Conservation (phyloP, 2,113 vertebrate species). For the Papio anubis region DNA sequence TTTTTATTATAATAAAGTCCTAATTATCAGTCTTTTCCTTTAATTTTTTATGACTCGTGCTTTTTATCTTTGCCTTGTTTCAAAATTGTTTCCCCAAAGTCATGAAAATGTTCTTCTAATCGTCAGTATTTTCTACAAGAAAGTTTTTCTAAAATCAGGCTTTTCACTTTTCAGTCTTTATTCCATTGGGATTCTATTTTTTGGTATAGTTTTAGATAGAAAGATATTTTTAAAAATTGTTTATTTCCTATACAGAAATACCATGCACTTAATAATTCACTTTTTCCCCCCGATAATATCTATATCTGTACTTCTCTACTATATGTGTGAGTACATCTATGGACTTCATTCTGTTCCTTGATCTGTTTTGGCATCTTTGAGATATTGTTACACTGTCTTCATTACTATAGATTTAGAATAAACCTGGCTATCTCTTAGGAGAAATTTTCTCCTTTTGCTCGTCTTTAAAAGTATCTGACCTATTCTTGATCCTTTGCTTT, state of each 20-base stretch:
- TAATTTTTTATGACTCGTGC: background rate
- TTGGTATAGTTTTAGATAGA: background rate
- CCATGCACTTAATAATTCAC: background rate
- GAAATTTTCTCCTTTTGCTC: background rate
- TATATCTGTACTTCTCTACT: background rate
- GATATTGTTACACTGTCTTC: background rate
- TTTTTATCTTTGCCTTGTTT: background rate
- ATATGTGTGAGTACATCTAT: background rate
- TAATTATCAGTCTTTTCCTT: background rate
- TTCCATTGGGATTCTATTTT: background rate
- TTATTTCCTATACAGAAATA: background rate
- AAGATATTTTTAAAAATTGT: background rate
- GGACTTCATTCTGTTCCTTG: background rate
- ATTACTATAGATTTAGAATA: background rate
- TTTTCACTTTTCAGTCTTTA: slow-evolving; percentile 44
- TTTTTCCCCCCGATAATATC: background rate
- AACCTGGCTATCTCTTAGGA: background rate
- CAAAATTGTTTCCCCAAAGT: slow-evolving; percentile 11
- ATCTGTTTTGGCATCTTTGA: background rate
- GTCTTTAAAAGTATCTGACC: slow-evolving; percentile 11
- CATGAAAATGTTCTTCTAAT: background rate
- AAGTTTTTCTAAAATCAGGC: background rate
- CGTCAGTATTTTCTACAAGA: background rate
- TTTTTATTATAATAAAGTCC: background rate
- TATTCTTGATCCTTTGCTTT: background rate